Percentiles rank a stretch among this genome's conserved stretches.
These are phyloP conservation scores for Ardeotis arabs DNA, from an alignment of 2,113 vertebrate genomes.

Conservation along the genomic window DNA sequence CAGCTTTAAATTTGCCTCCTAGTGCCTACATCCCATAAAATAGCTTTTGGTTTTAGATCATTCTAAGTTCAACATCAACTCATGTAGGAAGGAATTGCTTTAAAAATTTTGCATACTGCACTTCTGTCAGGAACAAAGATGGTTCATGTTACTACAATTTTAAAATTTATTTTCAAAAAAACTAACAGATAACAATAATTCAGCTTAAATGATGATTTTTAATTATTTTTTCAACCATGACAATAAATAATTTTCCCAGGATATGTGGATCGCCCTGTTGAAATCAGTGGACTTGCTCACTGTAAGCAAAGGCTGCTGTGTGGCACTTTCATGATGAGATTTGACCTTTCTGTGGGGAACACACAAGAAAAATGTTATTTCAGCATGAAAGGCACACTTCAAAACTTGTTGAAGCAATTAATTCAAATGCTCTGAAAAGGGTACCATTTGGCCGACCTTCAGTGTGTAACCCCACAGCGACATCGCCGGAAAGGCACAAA, in stretches of 20 bases:
- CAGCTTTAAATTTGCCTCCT: background rate
- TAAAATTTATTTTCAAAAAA: background rate
- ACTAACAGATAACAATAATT: background rate
- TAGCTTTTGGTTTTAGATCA: background rate
- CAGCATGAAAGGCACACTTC: background rate
- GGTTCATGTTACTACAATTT: background rate
- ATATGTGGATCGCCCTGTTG: background rate
- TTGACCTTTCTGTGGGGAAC: background rate
- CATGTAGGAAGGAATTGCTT: background rate
- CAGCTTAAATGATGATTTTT: background rate
- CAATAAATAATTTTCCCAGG: background rate
- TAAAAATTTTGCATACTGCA: background rate
- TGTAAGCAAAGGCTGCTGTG: background rate
- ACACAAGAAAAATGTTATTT: background rate
- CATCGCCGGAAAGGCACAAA: background rate
- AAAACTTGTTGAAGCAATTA: background rate
- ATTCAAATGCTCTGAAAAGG: background rate
- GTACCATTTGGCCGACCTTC: background rate
- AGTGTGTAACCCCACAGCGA: background rate
- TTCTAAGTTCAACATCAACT: background rate
- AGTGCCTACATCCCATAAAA: background rate
- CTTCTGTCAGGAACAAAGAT: background rate
- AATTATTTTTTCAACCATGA: background rate
- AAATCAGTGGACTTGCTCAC: background rate
- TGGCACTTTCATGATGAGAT: background rate